Conservation (phyloP, 37 sponge, comb jelly and placozoan species). For the Chondrosia reniformis region DNA sequence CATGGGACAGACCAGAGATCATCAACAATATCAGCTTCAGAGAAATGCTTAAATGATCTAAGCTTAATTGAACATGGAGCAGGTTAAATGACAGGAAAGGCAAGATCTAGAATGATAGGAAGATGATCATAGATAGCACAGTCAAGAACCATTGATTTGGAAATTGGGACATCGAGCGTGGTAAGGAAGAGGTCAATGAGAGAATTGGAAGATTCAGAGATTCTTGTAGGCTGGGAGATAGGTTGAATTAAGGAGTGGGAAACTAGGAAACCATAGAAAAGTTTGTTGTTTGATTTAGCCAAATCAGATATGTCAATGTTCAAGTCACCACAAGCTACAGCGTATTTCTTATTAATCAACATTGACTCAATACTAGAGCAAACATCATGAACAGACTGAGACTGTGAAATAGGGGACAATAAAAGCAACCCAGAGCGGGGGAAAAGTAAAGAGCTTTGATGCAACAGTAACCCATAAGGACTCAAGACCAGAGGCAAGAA, state of each 20-base stretch:
- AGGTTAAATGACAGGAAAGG: neutral
- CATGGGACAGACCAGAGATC: neutral
- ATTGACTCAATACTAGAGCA: neutral
- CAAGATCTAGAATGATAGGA: neutral
- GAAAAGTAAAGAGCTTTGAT: neutral
- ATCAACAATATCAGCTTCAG: neutral
- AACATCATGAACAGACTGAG: neutral
- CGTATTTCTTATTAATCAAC: neutral
- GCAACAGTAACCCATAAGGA: neutral
- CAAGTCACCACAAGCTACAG: no score
- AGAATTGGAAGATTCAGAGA: neutral
- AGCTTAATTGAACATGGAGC: neutral
- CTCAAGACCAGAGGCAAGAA: neutral
- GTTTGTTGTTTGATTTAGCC: neutral
- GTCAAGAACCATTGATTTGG: conserved; percentile 8
- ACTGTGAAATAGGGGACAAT: neutral
- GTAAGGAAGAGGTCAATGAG: neutral
- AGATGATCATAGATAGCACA: neutral
- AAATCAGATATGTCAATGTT: neutral
- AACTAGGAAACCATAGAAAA: neutral
- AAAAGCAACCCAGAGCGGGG: neutral
- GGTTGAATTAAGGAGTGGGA: no score
- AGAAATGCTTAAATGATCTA: neutral
- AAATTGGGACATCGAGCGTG: neutral
- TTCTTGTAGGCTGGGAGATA: no score